phyloP scores from a whole-genome alignment of 2,888 invertebrate genomes.

The Alsophila aescularia region DNA sequence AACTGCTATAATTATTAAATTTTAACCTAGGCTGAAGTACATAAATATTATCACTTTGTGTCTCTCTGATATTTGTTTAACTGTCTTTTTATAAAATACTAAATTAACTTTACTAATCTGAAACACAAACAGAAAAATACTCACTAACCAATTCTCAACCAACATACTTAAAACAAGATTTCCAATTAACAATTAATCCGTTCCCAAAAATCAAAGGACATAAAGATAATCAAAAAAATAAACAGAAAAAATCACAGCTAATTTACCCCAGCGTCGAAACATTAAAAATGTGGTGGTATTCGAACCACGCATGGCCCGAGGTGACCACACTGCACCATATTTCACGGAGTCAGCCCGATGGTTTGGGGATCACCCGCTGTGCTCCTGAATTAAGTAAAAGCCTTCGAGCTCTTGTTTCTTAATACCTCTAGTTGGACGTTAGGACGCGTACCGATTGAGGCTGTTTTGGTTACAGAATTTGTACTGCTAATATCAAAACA shows the following conservation, averaged over 20 bases:
- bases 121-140: background rate
- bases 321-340: constrained; percentile 77
- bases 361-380: constrained; percentile 87
- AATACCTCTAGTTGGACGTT: constrained; percentile 72
- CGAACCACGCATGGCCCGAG: constrained; percentile 72
- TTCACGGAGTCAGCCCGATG: constrained; percentile 69
- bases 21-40: no score
- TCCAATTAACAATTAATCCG: constrained; percentile 15
- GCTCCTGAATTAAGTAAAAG: constrained; percentile 90
- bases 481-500: no score
- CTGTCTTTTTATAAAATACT: no score
- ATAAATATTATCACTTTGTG: no score
- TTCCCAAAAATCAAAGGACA: constrained; percentile 16
- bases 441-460: constrained; percentile 47
- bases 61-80: no score
- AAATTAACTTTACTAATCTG: background rate
- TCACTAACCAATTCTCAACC: background rate
- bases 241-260: constrained; percentile 42
- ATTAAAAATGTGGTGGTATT: constrained; percentile 53
- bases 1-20: no score
- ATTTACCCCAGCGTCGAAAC: constrained; percentile 47
- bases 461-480: background rate
- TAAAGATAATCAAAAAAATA: constrained; percentile 26
- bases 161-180: background rate
- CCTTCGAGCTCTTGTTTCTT: constrained; percentile 87